A percentile compares a stretch with the other conserved stretches of the same genome.
phyloP scores from a whole-genome alignment of 2,113 vertebrate genomes.

The Tachysurus vachellii region DNA sequence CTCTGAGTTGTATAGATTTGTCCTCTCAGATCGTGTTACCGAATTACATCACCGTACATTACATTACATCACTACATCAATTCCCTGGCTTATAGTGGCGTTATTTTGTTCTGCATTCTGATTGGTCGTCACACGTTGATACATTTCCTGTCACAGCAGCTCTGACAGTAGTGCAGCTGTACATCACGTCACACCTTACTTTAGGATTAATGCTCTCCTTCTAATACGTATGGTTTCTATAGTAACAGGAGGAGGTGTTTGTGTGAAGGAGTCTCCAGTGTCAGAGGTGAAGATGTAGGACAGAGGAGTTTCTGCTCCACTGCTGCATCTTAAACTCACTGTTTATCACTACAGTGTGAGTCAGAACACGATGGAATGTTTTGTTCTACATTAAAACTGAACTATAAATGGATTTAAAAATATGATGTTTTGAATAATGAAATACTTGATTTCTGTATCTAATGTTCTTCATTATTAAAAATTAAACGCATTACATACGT shows the following conservation, averaged over 20 bases:
- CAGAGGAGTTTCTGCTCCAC: neutral
- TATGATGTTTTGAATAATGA: too few relatives aligned
- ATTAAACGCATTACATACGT: too few relatives aligned
- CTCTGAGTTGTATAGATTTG: neutral
- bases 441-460: too few relatives aligned
- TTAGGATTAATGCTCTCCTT: neutral
- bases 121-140: slow-evolving; percentile 3
- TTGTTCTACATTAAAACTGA: too few relatives aligned
- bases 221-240: neutral
- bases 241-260: neutral
- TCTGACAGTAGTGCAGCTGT: neutral
- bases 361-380: too few relatives aligned
- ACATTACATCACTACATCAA: neutral
- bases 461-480: too few relatives aligned
- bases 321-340: neutral
- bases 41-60: slow-evolving; percentile 8
- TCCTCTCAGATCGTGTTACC: neutral
- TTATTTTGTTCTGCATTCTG: neutral
- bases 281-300: neutral
- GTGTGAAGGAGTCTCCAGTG: neutral
- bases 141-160: neutral
- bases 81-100: neutral
- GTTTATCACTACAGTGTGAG: neutral
- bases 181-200: neutral
- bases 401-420: too few relatives aligned